Evolutionary conservation across 2,797 vertebrate genomes (phyloP).

Genomic region (Channa striata): DNA sequence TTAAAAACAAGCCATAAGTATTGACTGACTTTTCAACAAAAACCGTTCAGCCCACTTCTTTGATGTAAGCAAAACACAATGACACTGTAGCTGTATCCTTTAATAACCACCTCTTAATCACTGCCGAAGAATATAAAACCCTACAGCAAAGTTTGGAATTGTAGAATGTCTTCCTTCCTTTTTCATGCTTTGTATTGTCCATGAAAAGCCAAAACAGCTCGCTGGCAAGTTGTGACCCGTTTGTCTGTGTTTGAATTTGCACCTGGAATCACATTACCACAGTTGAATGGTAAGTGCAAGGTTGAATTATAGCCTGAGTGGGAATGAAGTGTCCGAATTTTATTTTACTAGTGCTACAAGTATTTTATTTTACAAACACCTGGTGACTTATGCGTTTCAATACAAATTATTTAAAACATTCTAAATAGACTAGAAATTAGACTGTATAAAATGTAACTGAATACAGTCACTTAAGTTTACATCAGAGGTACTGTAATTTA

Average conservation of each 20-base stretch:
- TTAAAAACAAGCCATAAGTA: not conserved
- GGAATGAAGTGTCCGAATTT: not conserved
- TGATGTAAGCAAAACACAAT: not conserved
- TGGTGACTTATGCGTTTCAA: too few species aligned
- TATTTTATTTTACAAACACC: not conserved
- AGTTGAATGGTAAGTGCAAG: slow-evolving; percentile 11
- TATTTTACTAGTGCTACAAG: not conserved
- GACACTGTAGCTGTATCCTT: not conserved
- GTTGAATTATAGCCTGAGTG: slow-evolving; percentile 4
- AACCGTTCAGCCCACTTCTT: not conserved
- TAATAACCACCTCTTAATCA: not conserved
- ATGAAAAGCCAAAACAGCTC: slow-evolving; percentile 45
- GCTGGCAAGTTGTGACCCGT: slow-evolving; percentile 56
- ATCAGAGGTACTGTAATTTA: not conserved
- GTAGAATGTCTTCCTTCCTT: not conserved
- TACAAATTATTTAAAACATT: too few species aligned
- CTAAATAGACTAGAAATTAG: too few species aligned
- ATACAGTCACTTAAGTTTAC: not conserved
- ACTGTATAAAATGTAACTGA: too few species aligned
- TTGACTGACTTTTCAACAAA: not conserved
- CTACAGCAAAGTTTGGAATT: not conserved
- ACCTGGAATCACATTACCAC: slow-evolving; percentile 46
- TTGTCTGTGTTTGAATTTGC: slow-evolving; percentile 44
- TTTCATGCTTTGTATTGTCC: slow-evolving; percentile 30
- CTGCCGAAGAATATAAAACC: not conserved